Conservation (phyloP, 2,888 invertebrate species). For the Athetis lepigone region DNA sequence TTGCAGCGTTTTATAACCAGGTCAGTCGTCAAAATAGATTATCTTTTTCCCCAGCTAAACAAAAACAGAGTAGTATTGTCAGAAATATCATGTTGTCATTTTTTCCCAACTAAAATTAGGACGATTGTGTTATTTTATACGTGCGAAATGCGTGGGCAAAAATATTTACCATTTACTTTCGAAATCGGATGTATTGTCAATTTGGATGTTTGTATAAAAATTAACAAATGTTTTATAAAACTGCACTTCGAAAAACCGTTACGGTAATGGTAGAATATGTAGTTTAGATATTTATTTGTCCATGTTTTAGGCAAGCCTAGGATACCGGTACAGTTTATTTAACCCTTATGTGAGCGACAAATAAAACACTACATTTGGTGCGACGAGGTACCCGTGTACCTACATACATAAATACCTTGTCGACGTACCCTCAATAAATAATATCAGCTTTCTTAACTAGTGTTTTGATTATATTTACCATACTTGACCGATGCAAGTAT, state of each 20-base stretch:
- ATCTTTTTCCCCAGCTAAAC: neutral
- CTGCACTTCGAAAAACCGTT: neutral
- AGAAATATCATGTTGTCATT: conserved; percentile 6
- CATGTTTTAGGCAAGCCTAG: too few species aligned
- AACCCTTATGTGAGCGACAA: too few species aligned
- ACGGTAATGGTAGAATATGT: neutral
- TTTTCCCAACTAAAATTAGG: conserved; percentile 25
- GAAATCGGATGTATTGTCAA: neutral
- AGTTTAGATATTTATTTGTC: neutral
- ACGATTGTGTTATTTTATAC: neutral
- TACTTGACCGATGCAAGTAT: too few species aligned
- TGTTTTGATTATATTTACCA: too few species aligned
- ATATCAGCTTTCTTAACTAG: too few species aligned
- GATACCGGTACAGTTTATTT: too few species aligned
- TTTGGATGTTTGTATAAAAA: neutral
- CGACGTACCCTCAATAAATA: too few species aligned
- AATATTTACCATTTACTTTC: neutral
- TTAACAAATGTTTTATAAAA: conserved; percentile 9
- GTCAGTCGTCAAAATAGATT: neutral
- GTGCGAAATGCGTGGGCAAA: neutral
- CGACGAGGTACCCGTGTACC: too few species aligned
- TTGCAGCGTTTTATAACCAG: neutral
- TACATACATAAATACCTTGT: too few species aligned
- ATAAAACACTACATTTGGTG: too few species aligned
- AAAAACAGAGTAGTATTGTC: neutral